A percentile compares a stretch with the other conserved stretches of the same genome.
These are phyloP conservation scores for Nothocercus nigrocapillus DNA, from an alignment of 2,113 vertebrate species.

Conservation along the genomic window DNA sequence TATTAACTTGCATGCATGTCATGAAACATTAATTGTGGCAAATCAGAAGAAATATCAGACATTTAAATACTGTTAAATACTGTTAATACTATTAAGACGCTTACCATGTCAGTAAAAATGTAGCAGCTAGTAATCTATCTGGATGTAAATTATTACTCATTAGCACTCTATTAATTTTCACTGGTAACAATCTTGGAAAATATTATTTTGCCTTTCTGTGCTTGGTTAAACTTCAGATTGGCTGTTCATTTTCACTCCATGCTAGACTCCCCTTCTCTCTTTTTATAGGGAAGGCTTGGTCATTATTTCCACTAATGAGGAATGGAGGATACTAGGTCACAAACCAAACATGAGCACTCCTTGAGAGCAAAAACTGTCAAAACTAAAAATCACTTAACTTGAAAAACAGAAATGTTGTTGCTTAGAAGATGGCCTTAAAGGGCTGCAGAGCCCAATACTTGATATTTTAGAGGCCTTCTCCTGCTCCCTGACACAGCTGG, in stretches of 20 bases:
- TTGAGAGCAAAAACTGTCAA: not conserved
- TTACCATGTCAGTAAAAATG: conserved; percentile 21
- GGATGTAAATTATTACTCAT: conserved; percentile 47
- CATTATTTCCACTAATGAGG: not conserved
- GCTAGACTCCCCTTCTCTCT: not conserved
- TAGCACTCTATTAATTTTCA: conserved; percentile 10
- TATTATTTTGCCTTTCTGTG: not conserved
- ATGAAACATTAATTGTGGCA: conserved; percentile 46
- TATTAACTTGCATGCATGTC: conserved; percentile 12
- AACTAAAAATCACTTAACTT: not conserved
- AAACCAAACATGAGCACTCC: not conserved
- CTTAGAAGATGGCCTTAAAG: not conserved
- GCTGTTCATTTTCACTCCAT: not conserved
- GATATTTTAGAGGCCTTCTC: not conserved
- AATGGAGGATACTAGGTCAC: not conserved
- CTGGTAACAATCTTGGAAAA: conserved; percentile 16
- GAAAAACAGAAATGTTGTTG: not conserved
- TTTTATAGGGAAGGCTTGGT: not conserved
- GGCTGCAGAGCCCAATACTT: fast-evolving
- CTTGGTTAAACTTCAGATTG: not conserved
- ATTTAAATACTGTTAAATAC: conserved; percentile 41
- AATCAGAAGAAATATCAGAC: conserved; percentile 42
- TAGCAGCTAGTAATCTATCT: not conserved
- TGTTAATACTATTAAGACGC: not conserved
- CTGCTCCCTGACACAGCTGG: fast-evolving